Conservation (phyloP, 2,888 invertebrate genomes). For the Acrobasis suavella region DNA sequence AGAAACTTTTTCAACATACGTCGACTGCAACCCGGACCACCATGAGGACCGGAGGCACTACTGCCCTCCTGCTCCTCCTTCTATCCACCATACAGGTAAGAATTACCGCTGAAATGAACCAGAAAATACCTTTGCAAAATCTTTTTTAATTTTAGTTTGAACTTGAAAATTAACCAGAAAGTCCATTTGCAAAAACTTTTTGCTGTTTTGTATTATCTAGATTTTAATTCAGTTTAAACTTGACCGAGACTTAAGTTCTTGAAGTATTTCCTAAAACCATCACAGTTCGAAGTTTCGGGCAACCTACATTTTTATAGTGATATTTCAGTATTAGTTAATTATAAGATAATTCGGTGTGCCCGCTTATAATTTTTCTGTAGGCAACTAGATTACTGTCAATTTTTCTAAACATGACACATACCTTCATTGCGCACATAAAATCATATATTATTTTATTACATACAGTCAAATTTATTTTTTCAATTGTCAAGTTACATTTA, state of each 20-base stretch:
- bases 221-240: conserved; percentile 25
- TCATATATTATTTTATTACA: not conserved
- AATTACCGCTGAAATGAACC: conserved; percentile 26
- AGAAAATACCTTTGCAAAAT: conserved; percentile 41
- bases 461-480: not conserved
- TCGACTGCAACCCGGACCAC: conserved; percentile 39
- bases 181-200: conserved; percentile 44
- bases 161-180: conserved; percentile 33
- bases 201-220: no score
- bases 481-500: not conserved
- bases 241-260: not conserved
- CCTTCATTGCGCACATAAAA: no score
- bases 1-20: conserved; percentile 54
- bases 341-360: no score
- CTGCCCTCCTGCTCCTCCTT: conserved; percentile 57
- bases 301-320: no score
- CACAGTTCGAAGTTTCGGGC: no score
- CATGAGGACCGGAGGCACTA: conserved; percentile 61
- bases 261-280: not conserved
- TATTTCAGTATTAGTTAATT: no score
- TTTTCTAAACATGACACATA: no score
- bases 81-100: conserved; percentile 48
- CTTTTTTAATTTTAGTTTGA: conserved; percentile 35
- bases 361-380: no score
- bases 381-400: no score